Conservation (phyloP, 1,140 invertebrate genomes). For the Archegozetes longisetosus region DNA sequence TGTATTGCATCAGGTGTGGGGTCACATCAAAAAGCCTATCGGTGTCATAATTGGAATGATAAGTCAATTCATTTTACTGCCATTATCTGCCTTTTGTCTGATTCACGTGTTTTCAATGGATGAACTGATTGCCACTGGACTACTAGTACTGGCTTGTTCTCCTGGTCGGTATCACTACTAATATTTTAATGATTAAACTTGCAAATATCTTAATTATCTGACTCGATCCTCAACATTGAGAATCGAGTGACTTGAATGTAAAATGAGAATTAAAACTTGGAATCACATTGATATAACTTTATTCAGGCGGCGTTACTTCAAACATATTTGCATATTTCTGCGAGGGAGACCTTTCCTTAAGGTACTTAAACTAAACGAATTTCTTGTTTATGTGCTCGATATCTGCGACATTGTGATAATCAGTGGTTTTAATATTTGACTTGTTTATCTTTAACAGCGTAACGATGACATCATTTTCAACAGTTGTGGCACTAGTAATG, state of each 20-base stretch:
- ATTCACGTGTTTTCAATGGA: slow-evolving; percentile 19
- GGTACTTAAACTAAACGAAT: slow-evolving; percentile 21
- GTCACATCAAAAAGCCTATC: slow-evolving; percentile 27
- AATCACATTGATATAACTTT: no score
- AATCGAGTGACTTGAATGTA: no score
- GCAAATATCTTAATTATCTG: neutral
- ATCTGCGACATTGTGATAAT: neutral
- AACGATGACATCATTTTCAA: slow-evolving; percentile 30
- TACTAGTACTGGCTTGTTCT: slow-evolving; percentile 29
- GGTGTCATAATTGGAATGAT: slow-evolving; percentile 30
- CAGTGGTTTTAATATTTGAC: neutral
- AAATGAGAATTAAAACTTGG: no score
- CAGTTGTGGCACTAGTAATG: slow-evolving; percentile 28
- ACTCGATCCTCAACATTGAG: no score
- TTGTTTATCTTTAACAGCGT: slow-evolving; percentile 21
- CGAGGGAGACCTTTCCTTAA: slow-evolving; percentile 31
- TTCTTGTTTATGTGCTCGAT: neutral
- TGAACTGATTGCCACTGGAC: slow-evolving; percentile 21
- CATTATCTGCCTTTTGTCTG: slow-evolving; percentile 27
- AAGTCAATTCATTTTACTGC: slow-evolving; percentile 32
- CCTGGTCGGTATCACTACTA: slow-evolving; percentile 17
- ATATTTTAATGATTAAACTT: neutral
- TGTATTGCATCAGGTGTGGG: slow-evolving; percentile 20
- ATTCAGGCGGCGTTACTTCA: slow-evolving; percentile 28
- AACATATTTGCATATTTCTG: slow-evolving; percentile 32